Percentiles rank a stretch among this genome's conserved stretches.
Conservation (phyloP, 1,140 invertebrate species). For the Zaprionus lachaisei region DNA sequence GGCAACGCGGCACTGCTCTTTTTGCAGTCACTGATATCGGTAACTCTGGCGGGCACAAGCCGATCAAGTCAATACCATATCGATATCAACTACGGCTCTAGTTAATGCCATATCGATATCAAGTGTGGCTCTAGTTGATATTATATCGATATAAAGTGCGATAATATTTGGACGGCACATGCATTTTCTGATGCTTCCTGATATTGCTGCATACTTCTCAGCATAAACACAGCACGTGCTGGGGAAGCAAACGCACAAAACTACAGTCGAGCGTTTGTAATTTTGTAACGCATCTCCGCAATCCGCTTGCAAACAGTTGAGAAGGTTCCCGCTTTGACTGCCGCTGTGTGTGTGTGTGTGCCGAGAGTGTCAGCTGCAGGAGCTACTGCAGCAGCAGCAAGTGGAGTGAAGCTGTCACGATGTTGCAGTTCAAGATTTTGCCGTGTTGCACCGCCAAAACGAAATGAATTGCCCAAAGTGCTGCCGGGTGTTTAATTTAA, state of each 20-base stretch:
- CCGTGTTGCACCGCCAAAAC: slow-evolving; percentile 32
- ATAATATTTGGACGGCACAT: too few species aligned
- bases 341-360: background rate
- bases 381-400: background rate
- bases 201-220: too few species aligned
- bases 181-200: too few species aligned
- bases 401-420: slow-evolving; percentile 52
- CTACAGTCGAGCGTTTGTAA: background rate
- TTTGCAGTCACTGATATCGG: background rate
- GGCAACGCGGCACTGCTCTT: background rate
- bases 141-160: too few species aligned
- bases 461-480: slow-evolving; percentile 75
- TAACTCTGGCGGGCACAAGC: background rate
- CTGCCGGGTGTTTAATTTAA: slow-evolving; percentile 75
- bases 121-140: too few species aligned
- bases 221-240: background rate
- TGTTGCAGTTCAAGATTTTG: slow-evolving; percentile 58
- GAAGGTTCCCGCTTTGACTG: background rate
- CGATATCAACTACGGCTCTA: background rate
- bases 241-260: background rate
- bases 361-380: background rate
- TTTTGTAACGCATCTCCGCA: slow-evolving; percentile 1
- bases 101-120: background rate
- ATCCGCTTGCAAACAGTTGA: slow-evolving; percentile 1
- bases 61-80: background rate